Base-by-base conservation (phyloP, 2,888 invertebrate genomes). In the Philhelius pedissequus region DNA sequence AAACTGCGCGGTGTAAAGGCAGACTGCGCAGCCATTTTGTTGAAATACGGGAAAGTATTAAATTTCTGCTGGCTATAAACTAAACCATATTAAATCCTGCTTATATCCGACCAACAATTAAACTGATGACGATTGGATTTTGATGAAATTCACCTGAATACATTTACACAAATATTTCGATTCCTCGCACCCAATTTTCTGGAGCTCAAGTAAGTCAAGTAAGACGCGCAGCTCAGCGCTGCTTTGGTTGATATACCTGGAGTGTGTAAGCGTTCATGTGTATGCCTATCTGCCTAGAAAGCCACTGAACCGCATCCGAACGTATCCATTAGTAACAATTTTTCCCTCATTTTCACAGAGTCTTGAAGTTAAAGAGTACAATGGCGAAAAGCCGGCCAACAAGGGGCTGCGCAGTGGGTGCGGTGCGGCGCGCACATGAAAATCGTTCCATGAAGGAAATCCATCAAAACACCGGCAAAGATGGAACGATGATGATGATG, bases 251-350 rank as follows among this genome's bases (percentile, higher is more conserved):
- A 18, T 18, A 6, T 43, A 62, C 27, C 43, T 30, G 25, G 18
- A 62, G 80, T 76, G 56, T 76, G 71, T 73, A 48, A 66, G 50
- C 74, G 79, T 80, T 66, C 64, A 20, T 66, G 71, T 75, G 60
- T 71, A 40, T 60, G 62, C 30, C n/a, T 60, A 71, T 71, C 75
- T 80, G 84, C 84, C 84, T 84, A 80, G 80, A 84, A 84, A 84
- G 84, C 84, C 80, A 84, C 84, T 84, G 84, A 84, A 84, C 84
- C 84, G 80, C 84, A 84, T 84, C 80, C 84, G 84, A 84, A 84
- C 80, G 80, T 84, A 84, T 84, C 84, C 84, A 84, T 84, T 84
- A 84, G 84, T 84, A 76, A 76, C 80, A 80, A 80, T 80, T 84
- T 84, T 84, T 84, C 84, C 84, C 84, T 84, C 84, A 76, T 84